A percentile compares a stretch with the other conserved stretches of the same genome.
Conservation (phyloP, 2,888 invertebrate species). For the Sinohyriopsis cumingii region DNA sequence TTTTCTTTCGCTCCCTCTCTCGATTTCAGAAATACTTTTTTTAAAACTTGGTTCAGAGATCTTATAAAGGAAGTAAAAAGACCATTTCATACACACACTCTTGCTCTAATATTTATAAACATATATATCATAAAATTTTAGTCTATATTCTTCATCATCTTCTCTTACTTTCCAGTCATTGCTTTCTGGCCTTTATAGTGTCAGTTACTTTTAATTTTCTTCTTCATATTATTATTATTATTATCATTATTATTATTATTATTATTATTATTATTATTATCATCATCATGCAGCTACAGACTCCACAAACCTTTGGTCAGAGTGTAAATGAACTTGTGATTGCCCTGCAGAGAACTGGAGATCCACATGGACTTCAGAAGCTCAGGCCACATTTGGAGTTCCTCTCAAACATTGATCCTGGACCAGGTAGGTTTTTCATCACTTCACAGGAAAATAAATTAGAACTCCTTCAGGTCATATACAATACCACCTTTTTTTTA, state of each 20-base stretch:
- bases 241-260: neutral
- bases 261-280: neutral
- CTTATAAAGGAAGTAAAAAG: no score
- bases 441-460: neutral
- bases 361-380: slow-evolving; percentile 86
- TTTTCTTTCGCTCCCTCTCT: no score
- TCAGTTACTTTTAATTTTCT: neutral
- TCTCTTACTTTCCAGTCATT: no score
- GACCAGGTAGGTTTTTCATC: slow-evolving; percentile 77
- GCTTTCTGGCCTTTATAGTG: neutral
- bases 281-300: slow-evolving; percentile 82
- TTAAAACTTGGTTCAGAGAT: no score
- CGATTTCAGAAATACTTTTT: no score
- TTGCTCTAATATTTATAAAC: no score
- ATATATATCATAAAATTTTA: no score
- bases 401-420: slow-evolving; percentile 89
- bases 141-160: no score
- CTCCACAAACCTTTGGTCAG: slow-evolving; percentile 90
- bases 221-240: slow-evolving; percentile 2
- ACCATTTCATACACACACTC: no score
- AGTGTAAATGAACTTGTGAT: slow-evolving; percentile 93
- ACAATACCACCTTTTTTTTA: neutral
- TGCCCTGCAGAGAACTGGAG: slow-evolving; percentile 89
- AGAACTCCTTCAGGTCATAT: neutral
- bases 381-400: slow-evolving; percentile 87